A percentile compares a stretch with the other conserved stretches of the same genome.
These are phyloP conservation scores for Lypha dubia DNA, from an alignment of 2,888 invertebrate species.

Conservation along the genomic window DNA sequence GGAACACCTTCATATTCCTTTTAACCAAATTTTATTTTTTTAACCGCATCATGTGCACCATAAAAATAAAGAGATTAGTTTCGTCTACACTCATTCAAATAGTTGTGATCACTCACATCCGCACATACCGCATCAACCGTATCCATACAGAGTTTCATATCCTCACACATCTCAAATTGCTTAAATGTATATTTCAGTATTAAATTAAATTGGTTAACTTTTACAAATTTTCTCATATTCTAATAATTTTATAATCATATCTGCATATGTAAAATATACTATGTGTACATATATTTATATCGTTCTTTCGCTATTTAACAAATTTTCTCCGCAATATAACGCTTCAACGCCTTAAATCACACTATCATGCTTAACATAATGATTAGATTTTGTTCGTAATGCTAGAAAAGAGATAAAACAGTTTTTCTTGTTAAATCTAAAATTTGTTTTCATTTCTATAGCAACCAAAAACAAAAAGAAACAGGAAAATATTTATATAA, in stretches of 20 bases:
- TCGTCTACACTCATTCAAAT: not conserved
- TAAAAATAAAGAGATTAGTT: slow-evolving; percentile 19
- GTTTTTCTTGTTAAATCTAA: not conserved
- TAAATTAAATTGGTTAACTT: slow-evolving; percentile 10
- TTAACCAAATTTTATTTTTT: not conserved
- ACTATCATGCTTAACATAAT: slow-evolving; percentile 58
- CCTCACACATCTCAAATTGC: not conserved
- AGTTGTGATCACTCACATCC: not conserved
- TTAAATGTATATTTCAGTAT: slow-evolving; percentile 23
- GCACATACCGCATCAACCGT: not conserved
- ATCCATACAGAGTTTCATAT: slow-evolving; percentile 22
- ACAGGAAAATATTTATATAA: not conserved
- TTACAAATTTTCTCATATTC: slow-evolving; percentile 46
- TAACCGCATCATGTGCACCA: slow-evolving; percentile 5
- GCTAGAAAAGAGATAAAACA: not conserved
- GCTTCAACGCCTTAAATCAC: slow-evolving; percentile 75
- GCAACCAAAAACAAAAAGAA: not conserved
- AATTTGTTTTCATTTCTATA: slow-evolving; percentile 1
- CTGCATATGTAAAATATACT: slow-evolving; percentile 4
- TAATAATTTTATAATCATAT: slow-evolving; percentile 33
- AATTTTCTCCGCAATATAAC: slow-evolving; percentile 75
- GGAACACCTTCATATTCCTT: not conserved
- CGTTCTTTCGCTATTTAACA: slow-evolving; percentile 41
- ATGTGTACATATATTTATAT: slow-evolving; percentile 40
- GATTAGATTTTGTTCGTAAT: slow-evolving; percentile 32